Evolutionary conservation across 2,888 invertebrate genomes (phyloP), one percentile per base, ranked within the genome.

Genomic region (Lacanobia wlatinum): DNA sequence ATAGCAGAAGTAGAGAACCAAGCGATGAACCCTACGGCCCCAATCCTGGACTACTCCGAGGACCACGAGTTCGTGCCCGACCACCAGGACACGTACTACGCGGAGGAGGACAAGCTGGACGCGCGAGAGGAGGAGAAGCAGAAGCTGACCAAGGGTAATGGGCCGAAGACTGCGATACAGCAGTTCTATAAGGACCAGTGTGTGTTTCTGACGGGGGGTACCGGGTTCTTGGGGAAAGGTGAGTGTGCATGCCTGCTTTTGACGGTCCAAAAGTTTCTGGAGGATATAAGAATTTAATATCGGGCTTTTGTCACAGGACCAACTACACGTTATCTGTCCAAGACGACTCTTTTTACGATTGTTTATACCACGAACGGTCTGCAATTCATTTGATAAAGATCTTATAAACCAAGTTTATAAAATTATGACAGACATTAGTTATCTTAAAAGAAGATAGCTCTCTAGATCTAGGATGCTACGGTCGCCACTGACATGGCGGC

Each of bases 51-150:
- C 87, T 96, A 89, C 83, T 94, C 96, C 0, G 97, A 97, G 82
- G 96, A 97, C 88, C 95, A 96, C 78, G 94, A 95, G 80, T 97
- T 97, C 87, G 92, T 94, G 0, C 96, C 97, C 0, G 95, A 96
- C 53, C 92, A 92, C 76, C 91, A 95, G 81, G 87, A 96, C 79
- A 92, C 95, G 16, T 96, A 96, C 80, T 97, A 97, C 84, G 92
- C 94, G 0, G 93, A 95, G n/a, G 95, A 94, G 68, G 95, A 95
- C 76, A 91, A 94, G 34, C 87, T 91, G 0, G 96, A 96, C 62
- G 95, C 96, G 0, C 94, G 92, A 70, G 96, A 96, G 56, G 94
- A 94, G 4, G 93, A 96, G 78, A 94, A 96, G 83, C 93, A 94
- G 71, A 87, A 91, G 9, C 89, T 95, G 1, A 96, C 94, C 0